Conservation (phyloP, 2,797 vertebrate genomes). For the Gadopsis bispinosus region DNA sequence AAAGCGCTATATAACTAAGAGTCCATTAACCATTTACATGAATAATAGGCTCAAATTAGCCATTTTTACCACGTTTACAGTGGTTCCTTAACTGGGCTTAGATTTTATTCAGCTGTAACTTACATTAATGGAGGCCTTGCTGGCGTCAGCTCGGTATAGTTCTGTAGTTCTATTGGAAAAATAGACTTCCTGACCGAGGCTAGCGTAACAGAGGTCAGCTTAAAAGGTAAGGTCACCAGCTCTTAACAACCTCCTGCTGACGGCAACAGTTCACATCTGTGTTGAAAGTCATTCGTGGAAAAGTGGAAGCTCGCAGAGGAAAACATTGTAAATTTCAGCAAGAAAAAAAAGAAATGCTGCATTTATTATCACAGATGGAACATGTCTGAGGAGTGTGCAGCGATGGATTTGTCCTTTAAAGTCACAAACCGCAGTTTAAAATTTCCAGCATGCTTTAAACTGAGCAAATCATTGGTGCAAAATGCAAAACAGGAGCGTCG, state of each 20-base stretch:
- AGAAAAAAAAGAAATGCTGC: background rate
- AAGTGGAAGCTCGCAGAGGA: slow-evolving; percentile 9
- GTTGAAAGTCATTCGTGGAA: slow-evolving; percentile 18
- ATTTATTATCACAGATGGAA: slow-evolving; percentile 27
- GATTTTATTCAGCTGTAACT: too few relatives aligned
- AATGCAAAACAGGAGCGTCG: slow-evolving; percentile 56
- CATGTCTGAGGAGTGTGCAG: slow-evolving; percentile 18
- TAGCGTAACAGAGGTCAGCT: background rate
- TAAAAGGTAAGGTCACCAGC: background rate
- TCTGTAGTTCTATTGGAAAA: background rate
- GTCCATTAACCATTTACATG: too few relatives aligned
- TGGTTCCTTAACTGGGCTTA: too few relatives aligned
- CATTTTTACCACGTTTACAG: too few relatives aligned
- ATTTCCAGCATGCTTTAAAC: slow-evolving; percentile 22
- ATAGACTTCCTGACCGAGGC: background rate
- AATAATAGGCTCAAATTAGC: too few relatives aligned
- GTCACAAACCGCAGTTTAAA: slow-evolving; percentile 13
- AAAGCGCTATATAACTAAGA: too few relatives aligned
- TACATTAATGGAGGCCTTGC: too few relatives aligned
- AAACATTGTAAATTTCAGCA: slow-evolving; percentile 10
- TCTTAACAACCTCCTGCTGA: slow-evolving; percentile 8
- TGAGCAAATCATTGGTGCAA: slow-evolving; percentile 56
- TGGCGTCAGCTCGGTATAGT: too few relatives aligned
- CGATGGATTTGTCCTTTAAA: slow-evolving; percentile 42
- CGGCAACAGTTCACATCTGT: slow-evolving; percentile 1